Evolutionary conservation across 2,888 invertebrate genomes (phyloP).

Genomic region (Xiphydria camelus): DNA sequence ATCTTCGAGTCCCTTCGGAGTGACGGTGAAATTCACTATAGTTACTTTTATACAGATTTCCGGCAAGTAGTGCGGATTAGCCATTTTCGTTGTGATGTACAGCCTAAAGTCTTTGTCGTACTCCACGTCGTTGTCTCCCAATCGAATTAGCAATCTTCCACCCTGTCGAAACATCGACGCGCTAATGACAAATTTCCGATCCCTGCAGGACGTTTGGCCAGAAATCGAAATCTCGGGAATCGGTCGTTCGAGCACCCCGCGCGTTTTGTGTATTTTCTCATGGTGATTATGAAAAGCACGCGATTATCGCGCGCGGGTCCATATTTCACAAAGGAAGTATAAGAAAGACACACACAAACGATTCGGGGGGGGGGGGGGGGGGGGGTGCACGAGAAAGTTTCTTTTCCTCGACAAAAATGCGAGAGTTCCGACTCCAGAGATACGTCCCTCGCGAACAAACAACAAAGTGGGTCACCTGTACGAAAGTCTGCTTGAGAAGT

Average conservation of each 20-base stretch:
- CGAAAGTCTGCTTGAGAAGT: slow-evolving; percentile 77
- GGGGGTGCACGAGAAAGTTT: too few relatives aligned
- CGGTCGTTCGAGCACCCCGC: too few relatives aligned
- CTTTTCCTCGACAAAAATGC: neutral
- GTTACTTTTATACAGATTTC: slow-evolving; percentile 93
- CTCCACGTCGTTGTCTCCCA: slow-evolving; percentile 89
- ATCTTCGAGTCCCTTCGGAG: slow-evolving; percentile 86
- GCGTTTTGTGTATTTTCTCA: too few relatives aligned
- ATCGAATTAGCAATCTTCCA: slow-evolving; percentile 78
- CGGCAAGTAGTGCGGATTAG: slow-evolving; percentile 92
- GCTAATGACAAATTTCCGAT: too few relatives aligned
- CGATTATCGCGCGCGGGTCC: too few relatives aligned
- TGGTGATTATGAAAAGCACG: too few relatives aligned
- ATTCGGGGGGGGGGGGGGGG: slow-evolving; percentile 1
- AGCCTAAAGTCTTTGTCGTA: slow-evolving; percentile 84
- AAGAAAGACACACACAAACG: slow-evolving; percentile 10
- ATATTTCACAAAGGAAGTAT: neutral
- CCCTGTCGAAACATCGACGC: slow-evolving; percentile 60
- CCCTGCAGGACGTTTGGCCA: too few relatives aligned
- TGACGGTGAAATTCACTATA: slow-evolving; percentile 91
- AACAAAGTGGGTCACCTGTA: slow-evolving; percentile 70
- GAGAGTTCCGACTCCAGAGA: too few relatives aligned
- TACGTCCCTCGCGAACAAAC: neutral
- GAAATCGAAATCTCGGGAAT: too few relatives aligned
- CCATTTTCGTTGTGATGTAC: slow-evolving; percentile 88